phyloP scores from a whole-genome alignment of 2,888 invertebrate species.

The Sussaba pulchella region DNA sequence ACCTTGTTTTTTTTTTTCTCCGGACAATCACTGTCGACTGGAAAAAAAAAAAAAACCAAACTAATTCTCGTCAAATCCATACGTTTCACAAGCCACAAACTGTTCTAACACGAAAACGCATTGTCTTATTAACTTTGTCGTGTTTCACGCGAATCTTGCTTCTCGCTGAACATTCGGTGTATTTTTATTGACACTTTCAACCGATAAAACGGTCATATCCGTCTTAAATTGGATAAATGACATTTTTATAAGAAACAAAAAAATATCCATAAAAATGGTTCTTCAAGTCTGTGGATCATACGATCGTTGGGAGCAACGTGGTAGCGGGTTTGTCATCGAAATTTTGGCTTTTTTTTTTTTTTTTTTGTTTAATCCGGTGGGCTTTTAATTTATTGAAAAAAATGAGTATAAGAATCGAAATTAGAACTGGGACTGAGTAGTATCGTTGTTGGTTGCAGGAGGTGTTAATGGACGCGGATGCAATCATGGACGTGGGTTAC shows the following conservation, averaged over 20 bases:
- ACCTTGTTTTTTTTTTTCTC: constrained; percentile 45
- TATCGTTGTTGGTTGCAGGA: constrained; percentile 84
- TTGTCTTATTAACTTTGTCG: constrained; percentile 18
- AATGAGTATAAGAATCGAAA: constrained; percentile 56
- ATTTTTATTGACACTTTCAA: constrained; percentile 38
- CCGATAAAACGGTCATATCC: neutral
- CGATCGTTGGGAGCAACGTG: constrained; percentile 14
- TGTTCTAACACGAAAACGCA: constrained; percentile 18
- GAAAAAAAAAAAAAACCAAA: constrained; percentile 7
- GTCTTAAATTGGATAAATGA: neutral
- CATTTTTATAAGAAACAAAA: neutral
- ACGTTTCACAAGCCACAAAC: constrained; percentile 24
- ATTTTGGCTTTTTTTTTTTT: constrained; percentile 27
- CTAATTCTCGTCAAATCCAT: constrained; percentile 13
- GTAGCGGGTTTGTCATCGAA: constrained; percentile 28
- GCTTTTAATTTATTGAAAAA: constrained; percentile 56
- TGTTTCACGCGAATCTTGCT: constrained; percentile 37
- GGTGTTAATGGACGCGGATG: constrained; percentile 84
- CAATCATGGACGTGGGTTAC: constrained; percentile 84
- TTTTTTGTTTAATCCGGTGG: constrained; percentile 45
- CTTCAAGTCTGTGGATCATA: constrained; percentile 21
- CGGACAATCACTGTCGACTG: constrained; percentile 30
- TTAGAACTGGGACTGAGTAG: constrained; percentile 82
- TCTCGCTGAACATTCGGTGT: constrained; percentile 24
- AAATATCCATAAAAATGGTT: constrained; percentile 2